Conservation (phyloP, 2,797 vertebrate genomes). For the Halcyon chelicuti region DNA sequence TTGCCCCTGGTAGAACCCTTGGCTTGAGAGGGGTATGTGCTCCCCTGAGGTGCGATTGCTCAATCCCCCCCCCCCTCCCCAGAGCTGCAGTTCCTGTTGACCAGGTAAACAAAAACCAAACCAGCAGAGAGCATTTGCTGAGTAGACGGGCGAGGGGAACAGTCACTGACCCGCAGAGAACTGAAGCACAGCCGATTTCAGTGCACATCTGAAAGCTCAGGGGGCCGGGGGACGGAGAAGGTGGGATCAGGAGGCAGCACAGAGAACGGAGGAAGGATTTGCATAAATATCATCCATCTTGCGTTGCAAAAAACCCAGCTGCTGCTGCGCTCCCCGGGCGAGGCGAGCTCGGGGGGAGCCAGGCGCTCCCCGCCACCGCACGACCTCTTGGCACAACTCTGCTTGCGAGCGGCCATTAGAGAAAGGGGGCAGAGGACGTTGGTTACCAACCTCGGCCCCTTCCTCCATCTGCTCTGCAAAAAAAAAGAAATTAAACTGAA, state of each 20-base stretch:
- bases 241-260: not conserved
- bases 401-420: constrained; percentile 32
- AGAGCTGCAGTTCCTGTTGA: constrained; percentile 28
- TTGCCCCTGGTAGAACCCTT: constrained; percentile 66
- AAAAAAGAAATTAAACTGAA: not conserved
- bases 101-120: constrained; percentile 48
- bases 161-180: constrained; percentile 76
- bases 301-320: constrained; percentile 32
- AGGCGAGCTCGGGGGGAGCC: constrained; percentile 2
- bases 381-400: constrained; percentile 62
- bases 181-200: constrained; percentile 54
- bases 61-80: constrained; percentile 12
- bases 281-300: constrained; percentile 73
- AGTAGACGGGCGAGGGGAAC: constrained; percentile 4
- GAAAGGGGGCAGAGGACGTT: not conserved
- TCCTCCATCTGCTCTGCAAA: constrained; percentile 67
- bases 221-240: not conserved
- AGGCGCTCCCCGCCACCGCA: constrained; percentile 7
- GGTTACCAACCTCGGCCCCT: not conserved
- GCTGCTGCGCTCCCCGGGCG: constrained; percentile 29
- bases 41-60: constrained; percentile 57
- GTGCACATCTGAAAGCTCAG: constrained; percentile 50
- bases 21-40: constrained; percentile 34
- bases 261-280: constrained; percentile 3
- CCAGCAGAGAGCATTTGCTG: constrained; percentile 22